Evolutionary conservation across 2,113 vertebrate species (phyloP).

Genomic region (Salvelinus fontinalis): DNA sequence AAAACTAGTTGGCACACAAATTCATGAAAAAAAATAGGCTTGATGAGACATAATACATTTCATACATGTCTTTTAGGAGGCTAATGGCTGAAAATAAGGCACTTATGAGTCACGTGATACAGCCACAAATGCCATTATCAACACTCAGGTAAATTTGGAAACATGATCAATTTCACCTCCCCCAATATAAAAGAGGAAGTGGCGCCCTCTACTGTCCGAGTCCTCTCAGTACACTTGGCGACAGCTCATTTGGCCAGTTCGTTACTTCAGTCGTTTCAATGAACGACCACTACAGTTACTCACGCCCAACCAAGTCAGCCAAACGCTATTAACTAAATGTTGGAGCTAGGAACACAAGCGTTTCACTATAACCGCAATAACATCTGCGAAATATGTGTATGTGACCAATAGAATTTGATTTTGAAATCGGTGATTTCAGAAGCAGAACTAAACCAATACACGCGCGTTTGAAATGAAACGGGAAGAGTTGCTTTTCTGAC

Average conservation of each 20-base stretch:
- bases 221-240: too few species aligned
- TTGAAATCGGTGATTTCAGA: background rate
- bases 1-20: conserved; percentile 3
- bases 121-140: too few species aligned
- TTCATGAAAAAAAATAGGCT: conserved; percentile 5
- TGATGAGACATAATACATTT: background rate
- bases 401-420: too few species aligned
- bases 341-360: too few species aligned
- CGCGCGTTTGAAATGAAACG: conserved; percentile 15
- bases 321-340: conserved; percentile 2
- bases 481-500: background rate
- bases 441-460: conserved; percentile 12
- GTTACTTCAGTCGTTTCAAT: conserved; percentile 2
- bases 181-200: too few species aligned
- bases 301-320: background rate
- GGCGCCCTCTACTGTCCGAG: too few species aligned
- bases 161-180: too few species aligned
- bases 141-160: too few species aligned
- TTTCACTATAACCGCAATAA: too few species aligned
- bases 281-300: conserved; percentile 6
- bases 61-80: background rate
- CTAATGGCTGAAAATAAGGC: too few species aligned
- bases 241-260: conserved; percentile 7
- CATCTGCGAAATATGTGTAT: too few species aligned
- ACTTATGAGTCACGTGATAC: too few species aligned